Conservation (phyloP, 2,113 vertebrate genomes). For the Galeopterus variegatus region DNA sequence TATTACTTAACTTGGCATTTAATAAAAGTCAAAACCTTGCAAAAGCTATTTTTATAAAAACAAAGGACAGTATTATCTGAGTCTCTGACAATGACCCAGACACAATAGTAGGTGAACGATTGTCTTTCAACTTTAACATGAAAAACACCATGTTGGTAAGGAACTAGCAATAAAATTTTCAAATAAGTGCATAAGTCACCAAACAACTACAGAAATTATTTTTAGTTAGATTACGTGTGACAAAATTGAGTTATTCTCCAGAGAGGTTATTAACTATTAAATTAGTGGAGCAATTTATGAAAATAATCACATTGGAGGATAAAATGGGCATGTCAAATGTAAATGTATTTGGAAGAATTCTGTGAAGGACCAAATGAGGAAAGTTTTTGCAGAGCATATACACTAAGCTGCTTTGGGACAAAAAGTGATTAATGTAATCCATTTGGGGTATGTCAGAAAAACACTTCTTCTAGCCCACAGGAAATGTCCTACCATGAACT, state of each 20-base stretch:
- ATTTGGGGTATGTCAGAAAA: background rate
- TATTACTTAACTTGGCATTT: slow-evolving; percentile 1
- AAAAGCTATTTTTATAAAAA: slow-evolving; percentile 12
- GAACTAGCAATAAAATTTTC: background rate
- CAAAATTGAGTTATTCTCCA: slow-evolving; percentile 19
- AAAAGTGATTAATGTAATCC: background rate
- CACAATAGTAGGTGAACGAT: background rate
- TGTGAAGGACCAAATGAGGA: background rate
- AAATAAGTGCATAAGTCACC: slow-evolving; percentile 20
- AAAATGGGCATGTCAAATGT: background rate
- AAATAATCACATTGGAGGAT: background rate
- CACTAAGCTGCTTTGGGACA: background rate
- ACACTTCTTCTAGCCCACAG: background rate
- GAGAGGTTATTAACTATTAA: background rate
- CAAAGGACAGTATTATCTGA: background rate
- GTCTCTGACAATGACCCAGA: background rate
- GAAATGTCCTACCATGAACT: background rate
- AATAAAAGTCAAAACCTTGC: background rate
- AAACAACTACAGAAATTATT: background rate
- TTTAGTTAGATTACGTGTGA: background rate
- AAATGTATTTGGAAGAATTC: slow-evolving; percentile 37
- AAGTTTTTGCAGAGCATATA: background rate
- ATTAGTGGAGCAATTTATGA: background rate
- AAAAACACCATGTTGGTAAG: background rate
- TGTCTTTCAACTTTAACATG: background rate